Percentiles rank a stretch among this genome's conserved stretches.
Evolutionary conservation across 1,140 invertebrate species (phyloP).

Genomic region (Apis cerana): DNA sequence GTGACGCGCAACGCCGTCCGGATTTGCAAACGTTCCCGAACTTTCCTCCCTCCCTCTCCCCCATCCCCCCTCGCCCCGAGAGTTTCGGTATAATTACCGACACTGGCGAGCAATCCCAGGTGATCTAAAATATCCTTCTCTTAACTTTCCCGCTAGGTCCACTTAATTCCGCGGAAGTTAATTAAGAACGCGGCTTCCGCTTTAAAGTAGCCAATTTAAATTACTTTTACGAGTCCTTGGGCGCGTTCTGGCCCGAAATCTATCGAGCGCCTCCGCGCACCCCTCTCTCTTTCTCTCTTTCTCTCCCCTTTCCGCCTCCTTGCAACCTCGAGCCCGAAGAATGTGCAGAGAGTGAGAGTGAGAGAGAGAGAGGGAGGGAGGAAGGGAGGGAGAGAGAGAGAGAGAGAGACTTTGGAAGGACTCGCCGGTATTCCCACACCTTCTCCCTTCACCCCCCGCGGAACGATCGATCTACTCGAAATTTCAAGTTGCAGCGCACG

Average conservation of each 20-base stretch:
- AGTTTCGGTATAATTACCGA: constrained; percentile 52
- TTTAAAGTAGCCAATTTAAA: constrained; percentile 54
- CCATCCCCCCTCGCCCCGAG: background rate
- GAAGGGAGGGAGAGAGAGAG: background rate
- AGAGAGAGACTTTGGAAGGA: constrained; percentile 4
- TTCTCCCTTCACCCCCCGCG: background rate
- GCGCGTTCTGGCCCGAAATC: constrained; percentile 38
- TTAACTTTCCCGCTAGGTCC: constrained; percentile 52
- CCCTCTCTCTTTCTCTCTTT: too few relatives aligned
- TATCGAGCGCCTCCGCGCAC: constrained; percentile 17
- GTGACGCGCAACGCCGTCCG: too few relatives aligned
- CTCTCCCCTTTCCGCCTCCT: too few relatives aligned
- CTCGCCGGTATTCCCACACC: too few relatives aligned
- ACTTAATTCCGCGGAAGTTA: constrained; percentile 53
- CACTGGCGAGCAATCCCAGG: constrained; percentile 43
- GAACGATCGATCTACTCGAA: constrained; percentile 44
- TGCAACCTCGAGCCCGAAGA: too few relatives aligned
- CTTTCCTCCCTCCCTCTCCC: too few relatives aligned
- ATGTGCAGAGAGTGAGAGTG: background rate
- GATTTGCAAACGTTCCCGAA: too few relatives aligned
- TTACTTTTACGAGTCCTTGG: constrained; percentile 52
- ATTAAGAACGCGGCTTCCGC: constrained; percentile 44
- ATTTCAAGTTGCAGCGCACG: constrained; percentile 46
- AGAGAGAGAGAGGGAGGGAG: background rate
- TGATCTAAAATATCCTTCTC: constrained; percentile 53